phyloP scores from a whole-genome alignment of 2,888 invertebrate genomes.

The Nephrocerus scutellatus region DNA sequence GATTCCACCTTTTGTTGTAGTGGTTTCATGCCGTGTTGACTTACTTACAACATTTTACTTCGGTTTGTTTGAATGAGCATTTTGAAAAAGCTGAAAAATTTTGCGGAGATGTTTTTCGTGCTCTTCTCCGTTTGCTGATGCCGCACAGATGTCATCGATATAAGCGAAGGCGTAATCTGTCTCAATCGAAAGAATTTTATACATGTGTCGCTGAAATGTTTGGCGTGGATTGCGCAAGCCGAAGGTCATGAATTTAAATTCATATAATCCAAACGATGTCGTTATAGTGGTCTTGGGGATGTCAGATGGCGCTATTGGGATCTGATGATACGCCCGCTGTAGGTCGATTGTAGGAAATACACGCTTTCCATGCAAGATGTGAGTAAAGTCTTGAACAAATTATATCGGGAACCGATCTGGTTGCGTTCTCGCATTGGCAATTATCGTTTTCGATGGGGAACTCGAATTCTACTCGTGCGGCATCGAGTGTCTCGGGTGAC shows the following conservation, averaged over 20 bases:
- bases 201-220: constrained; percentile 36
- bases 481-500: no score
- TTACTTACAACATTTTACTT: constrained; percentile 3
- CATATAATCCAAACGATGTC: constrained; percentile 37
- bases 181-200: constrained; percentile 24
- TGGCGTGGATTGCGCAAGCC: constrained; percentile 34
- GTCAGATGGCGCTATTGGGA: constrained; percentile 10
- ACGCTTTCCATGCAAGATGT: constrained; percentile 5
- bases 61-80: neutral
- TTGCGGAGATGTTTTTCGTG: no score
- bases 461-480: constrained; percentile 10
- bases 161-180: constrained; percentile 25
- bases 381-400: constrained; percentile 13
- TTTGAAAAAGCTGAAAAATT: no score
- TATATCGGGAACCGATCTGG: constrained; percentile 35
- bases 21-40: constrained; percentile 30
- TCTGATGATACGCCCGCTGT: constrained; percentile 12
- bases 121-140: constrained; percentile 18
- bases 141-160: constrained; percentile 28
- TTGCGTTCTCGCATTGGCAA: constrained; percentile 24
- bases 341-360: constrained; percentile 13
- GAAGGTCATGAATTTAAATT: constrained; percentile 33
- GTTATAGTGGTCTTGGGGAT: constrained; percentile 22
- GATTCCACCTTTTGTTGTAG: constrained; percentile 30
- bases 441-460: no score